Evolutionary conservation across 2,888 invertebrate genomes (phyloP), one percentile per base, ranked within the genome.

Genomic region (Pandemis heparana): DNA sequence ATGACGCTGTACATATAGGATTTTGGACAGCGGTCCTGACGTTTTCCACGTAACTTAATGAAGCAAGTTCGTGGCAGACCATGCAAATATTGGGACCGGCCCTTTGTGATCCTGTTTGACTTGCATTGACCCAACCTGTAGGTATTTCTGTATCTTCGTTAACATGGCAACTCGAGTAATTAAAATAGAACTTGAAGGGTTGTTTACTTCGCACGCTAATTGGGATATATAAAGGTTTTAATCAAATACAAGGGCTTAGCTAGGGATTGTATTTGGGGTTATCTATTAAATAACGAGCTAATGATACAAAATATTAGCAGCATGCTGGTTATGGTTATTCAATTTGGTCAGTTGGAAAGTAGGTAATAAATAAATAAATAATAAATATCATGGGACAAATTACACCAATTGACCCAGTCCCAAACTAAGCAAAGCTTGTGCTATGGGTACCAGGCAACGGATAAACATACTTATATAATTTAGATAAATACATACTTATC

Each of bases 81-180:
- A 70, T 70, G 74, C 74, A 74, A 74, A 74, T 74, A 74, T 74
- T 70, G 69, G 69, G 64, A 38, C 70, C 38, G 59, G 48, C 60
- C 74, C 65, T 74, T 74, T 74, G 74, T 74, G 69, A 69, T 74
- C 60, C 61, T 74, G 65, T 69, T 74, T 74, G 70, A 74, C 64
- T 74, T 70, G 61, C 51, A 69, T 48, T 74, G 74, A 74, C 74
- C 74, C 73, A 56, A 67, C 59, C 56, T 63, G 62, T 62, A 48
- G 66, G 67, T 67, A 67, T 38, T 53, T 53, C 68, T 43, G 69
- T 65, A 64, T 74, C 74, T 70, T 74, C 69, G 70, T 74, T 74
- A 74, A 74, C 69, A 74, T 69, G 16, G 43, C 65, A 65, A 70
- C 74, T 60, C 65, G n/a, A 16, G 70, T 74, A 74, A 74, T 74